These are phyloP conservation scores for Myxocyprinus asiaticus DNA, from an alignment of 2,113 vertebrate genomes.

Conservation along the genomic window DNA sequence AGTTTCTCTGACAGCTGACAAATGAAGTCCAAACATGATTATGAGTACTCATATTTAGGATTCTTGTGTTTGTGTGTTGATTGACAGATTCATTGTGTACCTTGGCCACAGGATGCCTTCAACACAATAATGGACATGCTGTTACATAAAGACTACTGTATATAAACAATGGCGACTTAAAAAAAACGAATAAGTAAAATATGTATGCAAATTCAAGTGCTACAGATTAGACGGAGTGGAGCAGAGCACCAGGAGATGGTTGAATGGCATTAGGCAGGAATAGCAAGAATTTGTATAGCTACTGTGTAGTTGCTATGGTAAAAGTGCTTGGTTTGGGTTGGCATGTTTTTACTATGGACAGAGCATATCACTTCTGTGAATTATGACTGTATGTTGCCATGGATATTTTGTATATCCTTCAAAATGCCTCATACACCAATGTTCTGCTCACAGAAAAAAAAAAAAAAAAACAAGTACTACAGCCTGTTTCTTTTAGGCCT, in stretches of 20 bases:
- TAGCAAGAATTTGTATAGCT: not conserved
- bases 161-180: not conserved
- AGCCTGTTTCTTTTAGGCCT: not conserved
- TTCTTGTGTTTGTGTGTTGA: not conserved
- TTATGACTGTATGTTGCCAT: constrained; percentile 26
- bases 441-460: not conserved
- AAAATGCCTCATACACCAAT: not conserved
- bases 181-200: not conserved
- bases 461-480: not conserved
- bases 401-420: not conserved
- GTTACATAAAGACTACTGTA: not conserved
- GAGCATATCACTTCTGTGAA: not conserved
- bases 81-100: constrained; percentile 5
- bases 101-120: no score
- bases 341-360: not conserved
- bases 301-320: constrained; percentile 23
- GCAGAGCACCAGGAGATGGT: constrained; percentile 15
- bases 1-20: not conserved
- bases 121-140: not conserved
- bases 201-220: not conserved
- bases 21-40: not conserved
- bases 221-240: not conserved
- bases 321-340: not conserved
- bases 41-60: not conserved
- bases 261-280: not conserved